Evolutionary conservation across 1,140 invertebrate genomes (phyloP).

Genomic region (Ridgeia piscesae): DNA sequence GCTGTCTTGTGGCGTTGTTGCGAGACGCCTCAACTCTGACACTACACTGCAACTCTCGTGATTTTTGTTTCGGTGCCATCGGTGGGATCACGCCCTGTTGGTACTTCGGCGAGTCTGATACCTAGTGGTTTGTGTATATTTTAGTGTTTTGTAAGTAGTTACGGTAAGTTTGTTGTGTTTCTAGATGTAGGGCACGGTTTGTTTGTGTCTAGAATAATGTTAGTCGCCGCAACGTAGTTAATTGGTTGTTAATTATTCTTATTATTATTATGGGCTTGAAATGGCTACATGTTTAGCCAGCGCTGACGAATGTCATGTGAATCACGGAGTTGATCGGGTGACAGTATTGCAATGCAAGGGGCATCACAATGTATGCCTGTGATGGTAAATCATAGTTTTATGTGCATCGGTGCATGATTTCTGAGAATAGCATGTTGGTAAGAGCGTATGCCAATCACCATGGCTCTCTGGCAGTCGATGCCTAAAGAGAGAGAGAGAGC

Average conservation of each 20-base stretch:
- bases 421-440: neutral
- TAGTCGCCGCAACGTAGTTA: neutral
- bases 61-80: neutral
- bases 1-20: neutral
- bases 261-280: neutral
- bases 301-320: neutral
- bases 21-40: neutral
- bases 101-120: neutral
- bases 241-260: neutral
- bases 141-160: constrained; percentile 6
- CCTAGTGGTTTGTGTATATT: neutral
- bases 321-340: neutral
- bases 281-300: neutral
- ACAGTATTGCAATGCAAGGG: neutral
- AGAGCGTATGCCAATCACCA: neutral
- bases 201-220: neutral
- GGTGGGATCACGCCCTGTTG: neutral
- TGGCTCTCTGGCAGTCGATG: neutral
- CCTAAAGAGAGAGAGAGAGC: neutral
- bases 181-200: neutral
- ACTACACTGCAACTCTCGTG: neutral
- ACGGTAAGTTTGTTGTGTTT: neutral
- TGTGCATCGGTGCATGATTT: neutral
- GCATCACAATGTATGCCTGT: neutral
- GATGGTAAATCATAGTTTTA: neutral